These are phyloP conservation scores for Spinus olivaceus DNA, from an alignment of 2,797 vertebrate genomes.

Conservation along the genomic window DNA sequence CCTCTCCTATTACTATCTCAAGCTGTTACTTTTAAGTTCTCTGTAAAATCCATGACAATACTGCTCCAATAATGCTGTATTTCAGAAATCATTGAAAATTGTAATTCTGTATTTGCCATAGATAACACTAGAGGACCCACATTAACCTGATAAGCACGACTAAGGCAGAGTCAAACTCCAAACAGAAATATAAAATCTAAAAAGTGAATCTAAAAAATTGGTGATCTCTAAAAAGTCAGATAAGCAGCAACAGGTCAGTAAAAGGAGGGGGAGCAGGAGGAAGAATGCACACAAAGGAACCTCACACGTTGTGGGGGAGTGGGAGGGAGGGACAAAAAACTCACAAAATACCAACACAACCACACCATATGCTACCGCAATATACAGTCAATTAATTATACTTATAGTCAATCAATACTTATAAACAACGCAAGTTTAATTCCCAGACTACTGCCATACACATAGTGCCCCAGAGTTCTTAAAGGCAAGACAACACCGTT, in stretches of 20 bases:
- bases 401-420: background rate
- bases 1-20: background rate
- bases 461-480: background rate
- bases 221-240: background rate
- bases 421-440: background rate
- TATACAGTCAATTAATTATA: background rate
- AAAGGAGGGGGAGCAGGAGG: background rate
- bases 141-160: background rate
- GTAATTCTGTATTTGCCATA: background rate
- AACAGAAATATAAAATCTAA: background rate
- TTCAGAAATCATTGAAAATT: background rate
- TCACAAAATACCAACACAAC: background rate
- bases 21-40: background rate
- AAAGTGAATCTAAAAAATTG: background rate
- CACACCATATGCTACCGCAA: background rate
- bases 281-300: background rate
- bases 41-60: background rate
- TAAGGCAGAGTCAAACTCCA: background rate
- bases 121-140: background rate
- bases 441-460: background rate
- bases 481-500: background rate
- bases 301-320: fast-evolving
- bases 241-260: background rate
- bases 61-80: background rate
- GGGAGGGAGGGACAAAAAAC: background rate